phyloP scores from a whole-genome alignment of 2,888 invertebrate genomes.

The Erebia ligea region DNA sequence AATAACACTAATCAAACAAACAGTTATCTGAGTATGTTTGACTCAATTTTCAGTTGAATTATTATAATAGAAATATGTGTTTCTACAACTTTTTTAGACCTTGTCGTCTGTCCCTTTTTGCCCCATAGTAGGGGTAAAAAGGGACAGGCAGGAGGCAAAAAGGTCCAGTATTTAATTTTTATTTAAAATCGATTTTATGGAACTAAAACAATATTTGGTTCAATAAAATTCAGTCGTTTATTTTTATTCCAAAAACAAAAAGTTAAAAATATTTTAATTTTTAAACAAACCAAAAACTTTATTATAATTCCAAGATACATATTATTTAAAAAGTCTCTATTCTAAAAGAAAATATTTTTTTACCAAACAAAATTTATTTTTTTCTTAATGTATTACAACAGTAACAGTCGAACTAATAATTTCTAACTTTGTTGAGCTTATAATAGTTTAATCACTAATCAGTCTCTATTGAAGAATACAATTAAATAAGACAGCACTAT shows the following conservation, averaged over 20 bases:
- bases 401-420: too few species aligned
- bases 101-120: constrained; percentile 19
- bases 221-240: too few species aligned
- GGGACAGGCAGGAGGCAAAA: constrained; percentile 22
- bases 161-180: constrained; percentile 13
- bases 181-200: constrained; percentile 8
- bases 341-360: too few species aligned
- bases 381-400: too few species aligned
- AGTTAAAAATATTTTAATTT: not conserved
- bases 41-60: constrained; percentile 19
- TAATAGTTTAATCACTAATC: too few species aligned
- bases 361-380: too few species aligned
- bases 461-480: too few species aligned
- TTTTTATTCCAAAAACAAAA: not conserved
- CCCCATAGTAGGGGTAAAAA: constrained; percentile 27
- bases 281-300: not conserved
- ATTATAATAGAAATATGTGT: constrained; percentile 26
- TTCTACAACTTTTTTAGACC: constrained; percentile 19
- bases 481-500: too few species aligned
- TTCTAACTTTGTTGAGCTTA: too few species aligned
- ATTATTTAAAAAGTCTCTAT: too few species aligned
- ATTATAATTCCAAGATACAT: too few species aligned
- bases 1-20: constrained; percentile 8
- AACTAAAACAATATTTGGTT: not conserved
- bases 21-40: constrained; percentile 20